phyloP scores from a whole-genome alignment of 37 sponge, comb jelly and placozoan species.

The Eunapius fragilis region DNA sequence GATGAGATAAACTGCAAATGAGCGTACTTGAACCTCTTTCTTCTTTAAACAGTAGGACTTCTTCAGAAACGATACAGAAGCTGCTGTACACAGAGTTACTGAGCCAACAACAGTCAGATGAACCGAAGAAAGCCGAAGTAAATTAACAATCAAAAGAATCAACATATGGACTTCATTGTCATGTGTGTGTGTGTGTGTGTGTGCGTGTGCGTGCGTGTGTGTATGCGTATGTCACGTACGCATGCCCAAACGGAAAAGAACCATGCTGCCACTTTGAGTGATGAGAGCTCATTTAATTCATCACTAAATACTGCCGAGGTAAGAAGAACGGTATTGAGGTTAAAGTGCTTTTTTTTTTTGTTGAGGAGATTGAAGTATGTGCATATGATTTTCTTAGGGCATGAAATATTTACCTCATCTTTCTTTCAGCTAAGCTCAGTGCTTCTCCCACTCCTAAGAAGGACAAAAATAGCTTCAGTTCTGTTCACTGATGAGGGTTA shows the following conservation, averaged over 20 bases:
- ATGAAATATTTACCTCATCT: slow-evolving; percentile 76
- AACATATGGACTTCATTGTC: slow-evolving; percentile 51
- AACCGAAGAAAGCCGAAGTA: slow-evolving; percentile 25
- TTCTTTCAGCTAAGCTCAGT: slow-evolving; percentile 42
- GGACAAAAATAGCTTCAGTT: not conserved
- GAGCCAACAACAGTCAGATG: not conserved
- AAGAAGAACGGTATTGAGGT: not conserved
- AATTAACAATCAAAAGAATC: slow-evolving; percentile 69
- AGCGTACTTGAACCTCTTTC: too few relatives aligned
- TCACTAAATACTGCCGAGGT: slow-evolving; percentile 10
- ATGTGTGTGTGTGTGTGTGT: slow-evolving; percentile 31
- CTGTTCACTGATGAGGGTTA: not conserved
- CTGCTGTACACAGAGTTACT: not conserved
- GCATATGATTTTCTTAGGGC: slow-evolving; percentile 56
- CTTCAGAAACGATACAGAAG: not conserved
- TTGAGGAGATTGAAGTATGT: not conserved
- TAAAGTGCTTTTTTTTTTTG: too few relatives aligned
- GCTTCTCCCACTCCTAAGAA: not conserved
- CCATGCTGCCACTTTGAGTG: not conserved
- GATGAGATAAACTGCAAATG: too few relatives aligned
- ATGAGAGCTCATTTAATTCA: not conserved
- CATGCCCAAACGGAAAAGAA: not conserved
- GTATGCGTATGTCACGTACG: not conserved
- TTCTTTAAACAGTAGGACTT: not conserved
- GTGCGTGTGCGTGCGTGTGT: slow-evolving; percentile 38